These are phyloP conservation scores for Pterocles burchelli DNA, from an alignment of 2,113 vertebrate genomes.

Conservation along the genomic window DNA sequence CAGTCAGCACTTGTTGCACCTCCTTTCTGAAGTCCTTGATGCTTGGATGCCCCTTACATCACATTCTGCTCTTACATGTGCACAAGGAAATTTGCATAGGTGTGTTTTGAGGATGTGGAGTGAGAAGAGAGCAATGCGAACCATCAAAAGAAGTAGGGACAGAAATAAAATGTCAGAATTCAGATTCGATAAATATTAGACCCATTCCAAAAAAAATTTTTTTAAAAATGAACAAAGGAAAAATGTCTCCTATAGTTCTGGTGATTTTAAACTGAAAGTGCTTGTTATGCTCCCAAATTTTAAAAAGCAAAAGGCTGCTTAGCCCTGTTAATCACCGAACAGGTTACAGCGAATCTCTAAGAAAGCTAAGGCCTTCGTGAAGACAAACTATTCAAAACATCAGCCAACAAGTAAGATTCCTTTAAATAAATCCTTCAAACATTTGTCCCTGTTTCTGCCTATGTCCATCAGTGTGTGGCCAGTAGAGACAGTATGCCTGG, in stretches of 20 bases:
- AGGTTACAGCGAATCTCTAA: neutral
- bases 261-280: neutral
- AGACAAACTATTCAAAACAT: slow-evolving; percentile 10
- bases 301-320: slow-evolving; percentile 33
- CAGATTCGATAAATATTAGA: neutral
- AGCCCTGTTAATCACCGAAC: neutral
- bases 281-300: neutral
- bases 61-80: neutral
- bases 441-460: accelerated
- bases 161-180: neutral
- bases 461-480: neutral
- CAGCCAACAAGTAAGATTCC: neutral
- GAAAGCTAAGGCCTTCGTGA: neutral
- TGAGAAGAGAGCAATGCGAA: neutral
- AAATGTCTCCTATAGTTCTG: neutral
- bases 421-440: neutral
- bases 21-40: neutral
- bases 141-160: neutral
- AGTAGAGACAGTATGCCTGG: neutral
- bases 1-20: neutral
- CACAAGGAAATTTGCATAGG: neutral
- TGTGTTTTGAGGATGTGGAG: neutral
- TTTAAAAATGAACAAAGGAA: neutral
- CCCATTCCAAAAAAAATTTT: neutral
- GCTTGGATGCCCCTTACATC: neutral